Evolutionary conservation across 2,113 vertebrate species (phyloP).

Genomic region (Sinocyclocheilus rhinocerous): DNA sequence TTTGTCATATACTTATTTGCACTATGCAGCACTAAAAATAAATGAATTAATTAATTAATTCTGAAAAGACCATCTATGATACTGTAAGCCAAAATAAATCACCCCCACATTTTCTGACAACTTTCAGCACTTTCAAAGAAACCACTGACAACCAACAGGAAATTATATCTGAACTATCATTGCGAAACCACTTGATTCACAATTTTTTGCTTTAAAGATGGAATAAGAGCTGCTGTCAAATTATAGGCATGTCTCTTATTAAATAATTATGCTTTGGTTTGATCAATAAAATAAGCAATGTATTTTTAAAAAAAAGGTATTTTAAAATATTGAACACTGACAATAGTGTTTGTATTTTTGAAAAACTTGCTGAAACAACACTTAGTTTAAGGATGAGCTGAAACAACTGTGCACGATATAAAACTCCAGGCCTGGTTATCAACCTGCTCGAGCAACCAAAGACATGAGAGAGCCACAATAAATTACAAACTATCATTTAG

Average conservation of each 20-base stretch:
- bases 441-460: slow-evolving; percentile 7
- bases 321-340: too few relatives aligned
- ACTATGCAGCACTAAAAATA: neutral
- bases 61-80: neutral
- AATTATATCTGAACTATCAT: neutral
- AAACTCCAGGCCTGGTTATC: neutral
- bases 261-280: neutral
- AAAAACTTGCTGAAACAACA: too few relatives aligned
- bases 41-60: neutral
- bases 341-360: too few relatives aligned
- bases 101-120: neutral
- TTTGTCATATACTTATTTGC: too few relatives aligned
- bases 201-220: neutral
- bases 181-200: neutral
- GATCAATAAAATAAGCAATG: neutral
- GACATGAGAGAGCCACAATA: neutral
- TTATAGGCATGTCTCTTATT: neutral
- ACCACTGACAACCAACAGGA: neutral
- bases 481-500: neutral
- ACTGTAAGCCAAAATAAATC: neutral
- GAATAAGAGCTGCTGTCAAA: neutral
- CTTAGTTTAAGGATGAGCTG: too few relatives aligned
- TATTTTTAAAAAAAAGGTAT: too few relatives aligned
- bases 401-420: neutral
- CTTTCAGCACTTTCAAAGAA: neutral